A percentile compares a stretch with the other conserved stretches of the same genome.
phyloP scores from a whole-genome alignment of 2,888 invertebrate species.

The Acanthoscelides obtectus region DNA sequence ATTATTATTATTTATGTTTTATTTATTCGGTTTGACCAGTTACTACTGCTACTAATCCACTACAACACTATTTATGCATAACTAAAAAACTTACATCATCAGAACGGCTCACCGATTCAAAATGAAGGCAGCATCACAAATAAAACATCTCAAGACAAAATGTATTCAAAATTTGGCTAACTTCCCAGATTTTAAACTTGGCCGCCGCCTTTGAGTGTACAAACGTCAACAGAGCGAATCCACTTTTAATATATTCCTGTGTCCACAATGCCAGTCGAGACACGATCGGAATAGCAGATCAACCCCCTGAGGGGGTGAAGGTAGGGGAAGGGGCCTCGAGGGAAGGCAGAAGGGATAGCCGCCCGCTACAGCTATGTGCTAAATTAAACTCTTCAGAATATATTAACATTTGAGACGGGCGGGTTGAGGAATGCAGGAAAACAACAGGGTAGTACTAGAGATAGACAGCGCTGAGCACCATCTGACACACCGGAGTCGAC shows the following conservation, averaged over 20 bases:
- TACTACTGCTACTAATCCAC: no score
- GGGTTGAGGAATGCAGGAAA: conserved; percentile 33
- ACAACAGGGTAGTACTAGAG: conserved; percentile 14
- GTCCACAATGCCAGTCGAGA: conserved; percentile 46
- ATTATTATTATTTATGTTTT: no score
- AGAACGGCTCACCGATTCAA: no score
- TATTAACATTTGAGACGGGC: conserved; percentile 47
- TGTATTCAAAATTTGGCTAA: conserved; percentile 15
- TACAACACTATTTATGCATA: no score
- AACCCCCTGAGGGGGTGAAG: conserved; percentile 13
- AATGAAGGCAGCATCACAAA: no score
- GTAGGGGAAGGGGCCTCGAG: not conserved
- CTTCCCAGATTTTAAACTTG: conserved; percentile 17
- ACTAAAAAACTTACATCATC: no score
- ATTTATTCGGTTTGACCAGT: no score
- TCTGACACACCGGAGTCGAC: no score
- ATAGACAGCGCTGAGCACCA: no score
- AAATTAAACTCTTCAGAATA: conserved; percentile 50
- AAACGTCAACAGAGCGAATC: conserved; percentile 48
- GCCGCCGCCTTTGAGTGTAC: conserved; percentile 38
- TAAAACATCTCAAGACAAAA: no score
- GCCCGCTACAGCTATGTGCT: conserved; percentile 46
- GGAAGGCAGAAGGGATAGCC: conserved; percentile 12
- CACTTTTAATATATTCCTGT: conserved; percentile 49
- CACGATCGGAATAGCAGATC: conserved; percentile 47